Evolutionary conservation across 2,888 invertebrate species (phyloP), one percentile per base, ranked within the genome.

Genomic region (Limnephilus auricula): DNA sequence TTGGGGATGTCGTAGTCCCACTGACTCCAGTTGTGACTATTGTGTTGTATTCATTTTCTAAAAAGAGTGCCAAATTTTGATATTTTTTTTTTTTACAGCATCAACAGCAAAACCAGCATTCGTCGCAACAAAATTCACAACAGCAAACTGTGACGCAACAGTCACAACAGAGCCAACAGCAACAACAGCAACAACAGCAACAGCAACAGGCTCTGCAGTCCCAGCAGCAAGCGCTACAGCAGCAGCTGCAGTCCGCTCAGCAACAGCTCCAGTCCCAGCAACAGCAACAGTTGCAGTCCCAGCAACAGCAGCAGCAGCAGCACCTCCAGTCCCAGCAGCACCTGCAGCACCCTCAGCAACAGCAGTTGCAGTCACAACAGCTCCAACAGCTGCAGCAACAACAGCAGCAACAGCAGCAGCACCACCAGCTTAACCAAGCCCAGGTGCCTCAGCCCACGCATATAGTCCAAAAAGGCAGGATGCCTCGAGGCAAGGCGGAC

Each of bases 401-500:
- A 93, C 94, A 92, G 94, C 94, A 94, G 94, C 94, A 94, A 94
- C 94, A 93, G 94, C 94, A 94, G 4, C 34, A 92, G 94, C 94
- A 94, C 94, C 94, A 93, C 94, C 94, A 94, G 94, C 94, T 94
- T 94, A 94, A 93, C 94, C 95, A 93, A 94, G 94, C 94, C 94
- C 95, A 95, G 93, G 83, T 80, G 30, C 88, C 78, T 65, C 78
- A 37, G 45, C 90, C 89, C 18, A 34, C 79, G 10, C 65, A 65
- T 65, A 65, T 65, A 65, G 34, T 85, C 83, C 96, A 96, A 93
- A 97, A 97, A 94, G 96, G 96, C 94, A 98, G 97, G 95, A 98
- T 98, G 98, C 97, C 97, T 93, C 96, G 97, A 94, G 97, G 96
- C 94, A 96, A 97, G 94, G 97, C 97, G 83, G 98, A 97, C 94